These are phyloP conservation scores for Oeneis ivallda DNA, from an alignment of 2,888 invertebrate genomes.

Conservation along the genomic window DNA sequence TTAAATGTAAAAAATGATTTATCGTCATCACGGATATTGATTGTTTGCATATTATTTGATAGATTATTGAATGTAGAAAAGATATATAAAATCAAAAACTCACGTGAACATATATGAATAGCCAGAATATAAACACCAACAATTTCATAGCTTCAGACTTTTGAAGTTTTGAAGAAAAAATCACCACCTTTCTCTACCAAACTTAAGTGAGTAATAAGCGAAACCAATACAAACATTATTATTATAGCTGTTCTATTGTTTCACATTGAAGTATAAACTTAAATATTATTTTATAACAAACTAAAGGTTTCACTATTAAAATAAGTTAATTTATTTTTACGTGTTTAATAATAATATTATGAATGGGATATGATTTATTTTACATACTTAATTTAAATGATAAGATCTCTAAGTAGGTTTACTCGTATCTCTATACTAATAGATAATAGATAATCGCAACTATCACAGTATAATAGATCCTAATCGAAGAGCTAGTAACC, in stretches of 20 bases:
- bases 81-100: neutral
- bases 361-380: neutral
- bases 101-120: neutral
- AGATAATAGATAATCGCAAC: no score
- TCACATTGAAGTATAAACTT: neutral
- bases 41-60: no score
- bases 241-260: neutral
- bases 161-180: neutral
- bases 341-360: neutral
- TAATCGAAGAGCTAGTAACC: no score
- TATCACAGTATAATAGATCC: no score
- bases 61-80: neutral
- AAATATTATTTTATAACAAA: neutral
- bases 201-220: neutral
- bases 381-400: no score
- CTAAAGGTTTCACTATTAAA: neutral
- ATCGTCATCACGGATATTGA: no score
- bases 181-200: neutral
- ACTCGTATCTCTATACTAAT: no score
- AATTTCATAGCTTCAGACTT: neutral
- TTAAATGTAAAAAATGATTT: no score
- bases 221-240: neutral
- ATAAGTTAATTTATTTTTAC: neutral
- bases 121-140: neutral
- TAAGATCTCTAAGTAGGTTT: no score